Percentiles rank a stretch among this genome's conserved stretches.
These are phyloP conservation scores for Aleiodes alternator DNA, from an alignment of 2,888 invertebrate species.

Conservation along the genomic window DNA sequence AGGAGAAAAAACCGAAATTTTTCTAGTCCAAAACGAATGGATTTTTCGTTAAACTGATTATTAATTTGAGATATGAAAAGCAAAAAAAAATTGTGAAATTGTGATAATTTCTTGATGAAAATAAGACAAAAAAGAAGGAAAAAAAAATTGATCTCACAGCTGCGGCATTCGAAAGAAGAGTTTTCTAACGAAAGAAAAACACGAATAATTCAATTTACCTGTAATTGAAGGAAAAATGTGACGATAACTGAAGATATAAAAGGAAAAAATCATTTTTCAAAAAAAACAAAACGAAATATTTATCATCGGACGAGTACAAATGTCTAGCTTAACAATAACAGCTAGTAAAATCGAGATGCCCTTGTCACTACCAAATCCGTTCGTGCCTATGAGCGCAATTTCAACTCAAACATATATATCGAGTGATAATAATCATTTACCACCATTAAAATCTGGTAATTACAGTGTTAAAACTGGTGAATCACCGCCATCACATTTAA, in stretches of 20 bases:
- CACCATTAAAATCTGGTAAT: constrained; percentile 73
- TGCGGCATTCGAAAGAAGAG: neutral
- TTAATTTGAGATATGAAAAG: constrained; percentile 9
- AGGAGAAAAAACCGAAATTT: neutral
- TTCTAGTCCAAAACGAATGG: constrained; percentile 21
- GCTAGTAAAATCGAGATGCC: constrained; percentile 73
- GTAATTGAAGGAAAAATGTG: constrained; percentile 4
- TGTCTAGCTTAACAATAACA: constrained; percentile 63
- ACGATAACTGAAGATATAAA: constrained; percentile 43
- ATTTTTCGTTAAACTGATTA: neutral
- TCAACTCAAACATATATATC: constrained; percentile 73
- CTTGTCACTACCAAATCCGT: constrained; percentile 76
- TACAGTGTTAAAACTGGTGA: constrained; percentile 75
- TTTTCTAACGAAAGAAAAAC: neutral
- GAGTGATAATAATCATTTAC: constrained; percentile 76
- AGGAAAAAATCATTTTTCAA: constrained; percentile 24
- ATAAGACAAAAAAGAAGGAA: neutral
- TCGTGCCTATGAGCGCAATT: constrained; percentile 68
- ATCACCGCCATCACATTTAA: constrained; percentile 71
- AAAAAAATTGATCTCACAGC: neutral
- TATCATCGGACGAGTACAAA: constrained; percentile 58
- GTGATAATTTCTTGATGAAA: neutral
- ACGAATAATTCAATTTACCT: neutral
- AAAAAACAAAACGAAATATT: constrained; percentile 37
- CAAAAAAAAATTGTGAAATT: neutral